Conservation (phyloP, 2,888 invertebrate genomes). For the Lithosia quadra region DNA sequence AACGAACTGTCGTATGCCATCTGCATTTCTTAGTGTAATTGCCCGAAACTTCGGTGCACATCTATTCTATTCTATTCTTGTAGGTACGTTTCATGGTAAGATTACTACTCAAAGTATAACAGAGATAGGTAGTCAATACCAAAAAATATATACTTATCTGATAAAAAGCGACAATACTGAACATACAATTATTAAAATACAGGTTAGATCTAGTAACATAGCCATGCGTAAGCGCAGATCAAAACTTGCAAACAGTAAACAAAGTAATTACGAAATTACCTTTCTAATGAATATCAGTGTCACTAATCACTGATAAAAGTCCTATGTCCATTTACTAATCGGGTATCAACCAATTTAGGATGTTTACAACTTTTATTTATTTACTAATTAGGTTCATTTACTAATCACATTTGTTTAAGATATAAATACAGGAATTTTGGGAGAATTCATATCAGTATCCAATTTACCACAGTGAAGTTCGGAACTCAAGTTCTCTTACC, state of each 20-base stretch:
- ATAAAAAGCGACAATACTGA: no score
- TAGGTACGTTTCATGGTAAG: no score
- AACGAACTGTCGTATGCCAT: no score
- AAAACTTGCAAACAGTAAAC: background rate
- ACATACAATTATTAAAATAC: no score
- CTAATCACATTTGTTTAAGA: background rate
- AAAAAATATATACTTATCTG: no score
- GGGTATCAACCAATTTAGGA: background rate
- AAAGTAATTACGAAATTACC: background rate
- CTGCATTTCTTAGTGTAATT: no score
- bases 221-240: background rate
- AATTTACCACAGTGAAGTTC: background rate
- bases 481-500: background rate
- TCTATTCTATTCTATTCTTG: no score
- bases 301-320: background rate
- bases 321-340: conserved; percentile 1
- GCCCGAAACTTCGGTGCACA: no score
- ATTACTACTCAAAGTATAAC: no score
- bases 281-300: background rate
- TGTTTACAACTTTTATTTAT: background rate
- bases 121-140: no score
- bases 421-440: conserved; percentile 8
- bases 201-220: background rate
- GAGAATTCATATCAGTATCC: background rate
- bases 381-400: conserved; percentile 11